These are phyloP conservation scores for Crocidura indochinensis DNA, from an alignment of 2,797 vertebrate species.

Conservation along the genomic window DNA sequence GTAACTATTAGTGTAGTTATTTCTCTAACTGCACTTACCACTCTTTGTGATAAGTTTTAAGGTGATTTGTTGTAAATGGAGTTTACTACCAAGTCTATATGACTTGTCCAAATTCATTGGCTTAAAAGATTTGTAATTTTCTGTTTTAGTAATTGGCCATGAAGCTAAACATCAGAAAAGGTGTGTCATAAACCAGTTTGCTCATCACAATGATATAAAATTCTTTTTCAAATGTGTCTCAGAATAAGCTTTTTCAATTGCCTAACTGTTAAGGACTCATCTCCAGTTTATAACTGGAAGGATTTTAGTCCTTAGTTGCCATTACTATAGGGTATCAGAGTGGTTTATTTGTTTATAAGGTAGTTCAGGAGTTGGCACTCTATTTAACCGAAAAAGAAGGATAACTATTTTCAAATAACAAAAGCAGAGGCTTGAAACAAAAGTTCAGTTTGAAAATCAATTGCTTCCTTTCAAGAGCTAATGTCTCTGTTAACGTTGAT, in stretches of 20 bases:
- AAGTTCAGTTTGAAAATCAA: slow-evolving; percentile 43
- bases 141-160: slow-evolving; percentile 77
- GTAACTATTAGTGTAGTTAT: too few species aligned
- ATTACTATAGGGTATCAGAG: slow-evolving; percentile 60
- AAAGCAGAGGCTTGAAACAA: slow-evolving; percentile 20
- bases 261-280: slow-evolving; percentile 69
- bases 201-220: slow-evolving; percentile 75
- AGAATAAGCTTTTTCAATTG: slow-evolving; percentile 43
- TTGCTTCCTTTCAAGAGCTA: slow-evolving; percentile 55
- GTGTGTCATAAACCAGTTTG: slow-evolving; percentile 73
- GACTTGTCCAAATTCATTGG: slow-evolving; percentile 64
- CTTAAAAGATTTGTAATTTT: slow-evolving; percentile 78
- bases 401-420: slow-evolving; percentile 60
- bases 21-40: too few species aligned
- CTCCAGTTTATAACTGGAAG: slow-evolving; percentile 61
- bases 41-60: background rate
- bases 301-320: slow-evolving; percentile 73
- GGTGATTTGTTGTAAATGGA: slow-evolving; percentile 59
- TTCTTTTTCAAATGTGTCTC: slow-evolving; percentile 36
- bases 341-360: slow-evolving; percentile 65
- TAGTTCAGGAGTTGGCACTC: background rate
- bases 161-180: slow-evolving; percentile 66
- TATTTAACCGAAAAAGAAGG: slow-evolving; percentile 50
- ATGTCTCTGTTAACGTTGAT: slow-evolving; percentile 42
- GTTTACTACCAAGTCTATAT: slow-evolving; percentile 64